Base-by-base conservation (phyloP, 2,888 invertebrate genomes). In the Cephus pulcher region DNA sequence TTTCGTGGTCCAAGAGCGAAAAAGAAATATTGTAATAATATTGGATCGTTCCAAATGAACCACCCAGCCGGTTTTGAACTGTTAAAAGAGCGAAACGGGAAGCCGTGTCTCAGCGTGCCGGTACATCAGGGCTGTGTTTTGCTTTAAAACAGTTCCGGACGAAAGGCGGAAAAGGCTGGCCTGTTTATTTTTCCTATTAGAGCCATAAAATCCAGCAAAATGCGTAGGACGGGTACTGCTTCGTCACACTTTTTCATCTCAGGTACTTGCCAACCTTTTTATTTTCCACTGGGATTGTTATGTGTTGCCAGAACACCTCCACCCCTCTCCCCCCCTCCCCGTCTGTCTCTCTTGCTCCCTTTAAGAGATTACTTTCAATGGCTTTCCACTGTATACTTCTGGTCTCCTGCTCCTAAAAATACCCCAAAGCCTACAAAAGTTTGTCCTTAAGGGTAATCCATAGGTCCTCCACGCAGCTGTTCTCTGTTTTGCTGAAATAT, bases 161-260 rank as follows among this genome's bases (percentile, higher is more conserved):
- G 56, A 56, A 56, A 56, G 56, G 23, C 56, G 56, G 78, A 78
- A 80, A 80, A 78, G 83, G 82, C 80, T 79, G 79, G 69, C 6
- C 76, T 75, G 84, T 84, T 84, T 80, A 80, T 83, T 80, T 82
- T 79, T 80, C 79, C 81, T 74, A 80, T 79, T 79, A 77, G 79
- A 73, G 74, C 74, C 79, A 56, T 56, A 56, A 56, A 56, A 23
- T 56, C 56, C 56, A 56, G 56, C 56, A 3, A 56, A 23, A 56
- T 9, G 56, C 23, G 23, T 56, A 56, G 56, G 23, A 56, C 56
- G 56, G 56, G 23, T 56, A 56, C 23, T 56, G 56, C 56, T 56
- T 56, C 56, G 56, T 56, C 56, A 56, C 56, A 56, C 56, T 56
- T 23, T 56, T 56, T 56, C 56, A 56, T 56, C 56, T 56, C 56